These are phyloP conservation scores for Falco rusticolus DNA, from an alignment of 2,797 vertebrate genomes.

Conservation along the genomic window DNA sequence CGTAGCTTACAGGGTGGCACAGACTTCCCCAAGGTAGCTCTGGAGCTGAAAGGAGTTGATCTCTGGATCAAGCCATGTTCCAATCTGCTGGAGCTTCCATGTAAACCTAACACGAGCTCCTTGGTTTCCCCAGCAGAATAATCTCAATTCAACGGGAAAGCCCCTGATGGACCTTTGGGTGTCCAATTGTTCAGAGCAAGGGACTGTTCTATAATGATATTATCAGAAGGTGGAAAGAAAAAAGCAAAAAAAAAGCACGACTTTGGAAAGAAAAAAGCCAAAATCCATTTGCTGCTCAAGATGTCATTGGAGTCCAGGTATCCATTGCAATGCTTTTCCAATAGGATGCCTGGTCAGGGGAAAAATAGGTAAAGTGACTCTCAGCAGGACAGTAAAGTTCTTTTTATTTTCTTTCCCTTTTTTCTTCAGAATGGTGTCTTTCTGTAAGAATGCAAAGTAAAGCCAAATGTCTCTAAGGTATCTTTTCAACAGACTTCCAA, in stretches of 20 bases:
- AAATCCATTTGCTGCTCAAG: neutral
- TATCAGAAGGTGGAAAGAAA: neutral
- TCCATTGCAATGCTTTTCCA: conserved; percentile 24
- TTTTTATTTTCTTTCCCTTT: neutral
- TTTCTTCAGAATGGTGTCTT: neutral
- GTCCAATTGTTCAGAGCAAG: neutral
- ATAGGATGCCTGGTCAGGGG: neutral
- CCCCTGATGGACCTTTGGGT: neutral
- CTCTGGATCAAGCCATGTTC: neutral
- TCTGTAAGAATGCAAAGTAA: conserved; percentile 57
- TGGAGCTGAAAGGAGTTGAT: neutral
- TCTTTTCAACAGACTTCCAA: conserved; percentile 57
- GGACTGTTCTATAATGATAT: neutral
- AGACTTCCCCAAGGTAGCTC: neutral
- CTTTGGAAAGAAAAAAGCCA: neutral
- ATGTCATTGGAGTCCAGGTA: neutral
- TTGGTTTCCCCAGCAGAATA: neutral
- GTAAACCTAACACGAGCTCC: neutral
- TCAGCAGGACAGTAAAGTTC: conserved; percentile 36
- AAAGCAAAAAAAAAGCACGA: neutral
- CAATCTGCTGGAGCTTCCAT: neutral
- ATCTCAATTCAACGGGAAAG: neutral
- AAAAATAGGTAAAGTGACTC: conserved; percentile 35
- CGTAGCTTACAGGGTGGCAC: neutral
- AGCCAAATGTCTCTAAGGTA: conserved; percentile 62